Conservation (phyloP, 2,113 vertebrate genomes). For the Myanophis thanlyinensis region DNA sequence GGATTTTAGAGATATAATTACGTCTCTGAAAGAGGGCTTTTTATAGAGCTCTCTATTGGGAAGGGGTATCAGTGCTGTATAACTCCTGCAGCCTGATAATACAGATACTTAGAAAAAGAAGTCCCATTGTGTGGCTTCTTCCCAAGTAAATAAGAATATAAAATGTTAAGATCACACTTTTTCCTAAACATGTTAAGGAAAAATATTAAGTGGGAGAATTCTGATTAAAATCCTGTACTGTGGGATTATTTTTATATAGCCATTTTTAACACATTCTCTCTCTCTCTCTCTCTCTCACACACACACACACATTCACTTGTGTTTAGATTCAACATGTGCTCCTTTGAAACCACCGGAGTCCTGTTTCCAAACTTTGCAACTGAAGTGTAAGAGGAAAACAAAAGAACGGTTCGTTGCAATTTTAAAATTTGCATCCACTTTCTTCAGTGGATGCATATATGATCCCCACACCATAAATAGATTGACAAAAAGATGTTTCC, state of each 20-base stretch:
- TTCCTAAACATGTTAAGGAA: background rate
- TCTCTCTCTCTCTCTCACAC: background rate
- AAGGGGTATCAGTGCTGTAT: background rate
- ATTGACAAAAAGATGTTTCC: background rate
- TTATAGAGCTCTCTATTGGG: background rate
- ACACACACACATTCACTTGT: background rate
- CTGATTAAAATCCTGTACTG: background rate
- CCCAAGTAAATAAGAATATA: background rate
- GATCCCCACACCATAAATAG: background rate
- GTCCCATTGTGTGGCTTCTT: background rate
- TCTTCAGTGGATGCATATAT: background rate
- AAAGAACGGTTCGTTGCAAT: background rate
- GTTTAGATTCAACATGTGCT: background rate
- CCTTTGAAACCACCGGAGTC: background rate
- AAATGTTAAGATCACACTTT: background rate
- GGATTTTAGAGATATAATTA: constrained; percentile 39
- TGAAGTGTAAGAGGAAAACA: background rate
- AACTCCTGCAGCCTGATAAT: background rate
- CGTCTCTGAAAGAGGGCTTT: constrained; percentile 24
- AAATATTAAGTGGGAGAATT: background rate
- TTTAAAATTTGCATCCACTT: background rate
- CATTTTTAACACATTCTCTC: background rate
- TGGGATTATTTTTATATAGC: background rate
- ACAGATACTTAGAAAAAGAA: background rate
- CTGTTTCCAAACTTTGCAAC: background rate